These are phyloP conservation scores for Anodontia alba DNA, from an alignment of 2,888 invertebrate species.

Conservation along the genomic window DNA sequence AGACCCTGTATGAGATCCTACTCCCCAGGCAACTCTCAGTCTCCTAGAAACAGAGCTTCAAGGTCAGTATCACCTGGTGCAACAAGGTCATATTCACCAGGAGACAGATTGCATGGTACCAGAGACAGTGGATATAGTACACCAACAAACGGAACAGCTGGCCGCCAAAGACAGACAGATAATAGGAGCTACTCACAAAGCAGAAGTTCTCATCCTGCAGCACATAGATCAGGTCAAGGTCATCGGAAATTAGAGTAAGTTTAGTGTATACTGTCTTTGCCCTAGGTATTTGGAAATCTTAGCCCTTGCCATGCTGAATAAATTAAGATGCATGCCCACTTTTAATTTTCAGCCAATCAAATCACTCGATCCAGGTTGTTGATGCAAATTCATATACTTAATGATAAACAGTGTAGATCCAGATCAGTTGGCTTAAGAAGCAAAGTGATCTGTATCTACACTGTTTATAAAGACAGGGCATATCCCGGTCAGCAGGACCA, in stretches of 20 bases:
- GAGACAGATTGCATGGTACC: conserved; percentile 29
- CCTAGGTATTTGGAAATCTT: too few species aligned
- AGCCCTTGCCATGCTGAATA: too few species aligned
- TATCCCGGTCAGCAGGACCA: too few species aligned
- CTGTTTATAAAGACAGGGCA: too few species aligned
- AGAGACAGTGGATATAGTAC: conserved; percentile 61
- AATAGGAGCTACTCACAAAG: not conserved
- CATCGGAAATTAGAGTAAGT: not conserved
- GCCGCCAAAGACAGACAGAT: conserved; percentile 23
- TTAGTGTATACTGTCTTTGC: not conserved
- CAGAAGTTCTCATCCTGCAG: not conserved
- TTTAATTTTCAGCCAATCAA: too few species aligned
- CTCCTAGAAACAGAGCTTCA: conserved; percentile 10
- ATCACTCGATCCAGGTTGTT: too few species aligned
- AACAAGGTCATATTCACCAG: conserved; percentile 55
- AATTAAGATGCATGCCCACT: too few species aligned
- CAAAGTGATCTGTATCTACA: too few species aligned
- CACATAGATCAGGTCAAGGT: not conserved
- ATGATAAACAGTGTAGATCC: too few species aligned
- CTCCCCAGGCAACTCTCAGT: conserved; percentile 5
- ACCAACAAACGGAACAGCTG: conserved; percentile 36
- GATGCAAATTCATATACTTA: too few species aligned
- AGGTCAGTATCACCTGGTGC: conserved; percentile 47
- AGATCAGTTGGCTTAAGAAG: too few species aligned
- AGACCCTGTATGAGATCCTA: conserved; percentile 26